Evolutionary conservation across 1,140 invertebrate genomes (phyloP).

Genomic region (Tetragonula clypearis): DNA sequence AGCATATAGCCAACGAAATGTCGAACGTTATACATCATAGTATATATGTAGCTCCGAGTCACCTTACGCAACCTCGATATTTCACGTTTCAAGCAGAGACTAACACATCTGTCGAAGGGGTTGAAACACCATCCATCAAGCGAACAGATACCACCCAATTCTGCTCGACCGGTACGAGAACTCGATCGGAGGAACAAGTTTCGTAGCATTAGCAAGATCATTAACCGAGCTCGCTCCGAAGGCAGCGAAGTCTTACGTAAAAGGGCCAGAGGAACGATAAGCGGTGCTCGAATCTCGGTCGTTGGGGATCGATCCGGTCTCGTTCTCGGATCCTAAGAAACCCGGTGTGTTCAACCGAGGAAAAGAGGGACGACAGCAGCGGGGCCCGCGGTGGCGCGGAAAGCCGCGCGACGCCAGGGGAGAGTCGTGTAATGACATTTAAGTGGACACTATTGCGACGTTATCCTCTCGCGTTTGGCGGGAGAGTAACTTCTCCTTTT

Average conservation of each 20-base stretch:
- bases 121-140: not conserved
- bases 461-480: slow-evolving; percentile 50
- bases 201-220: not conserved
- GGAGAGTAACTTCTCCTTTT: slow-evolving; percentile 59
- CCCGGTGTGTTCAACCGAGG: not conserved
- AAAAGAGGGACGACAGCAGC: not conserved
- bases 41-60: not conserved
- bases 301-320: slow-evolving; percentile 17
- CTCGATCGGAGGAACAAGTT: not conserved
- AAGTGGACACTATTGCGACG: slow-evolving; percentile 66
- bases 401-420: slow-evolving; percentile 7
- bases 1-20: not conserved
- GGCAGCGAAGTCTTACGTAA: slow-evolving; percentile 4
- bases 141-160: not conserved
- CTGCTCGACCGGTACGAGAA: not conserved
- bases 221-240: not conserved
- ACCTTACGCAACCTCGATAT: slow-evolving; percentile 5
- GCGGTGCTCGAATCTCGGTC: slow-evolving; percentile 10
- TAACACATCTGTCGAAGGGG: not conserved
- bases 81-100: not conserved
- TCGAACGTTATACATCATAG: not conserved
- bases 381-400: too few species aligned
- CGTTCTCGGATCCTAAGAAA: not conserved
- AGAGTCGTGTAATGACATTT: slow-evolving; percentile 64
- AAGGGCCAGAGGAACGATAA: slow-evolving; percentile 24